A percentile compares a stretch with the other conserved stretches of the same genome.
Conservation (phyloP, 2,113 vertebrate genomes). For the Pteropus alecto region DNA sequence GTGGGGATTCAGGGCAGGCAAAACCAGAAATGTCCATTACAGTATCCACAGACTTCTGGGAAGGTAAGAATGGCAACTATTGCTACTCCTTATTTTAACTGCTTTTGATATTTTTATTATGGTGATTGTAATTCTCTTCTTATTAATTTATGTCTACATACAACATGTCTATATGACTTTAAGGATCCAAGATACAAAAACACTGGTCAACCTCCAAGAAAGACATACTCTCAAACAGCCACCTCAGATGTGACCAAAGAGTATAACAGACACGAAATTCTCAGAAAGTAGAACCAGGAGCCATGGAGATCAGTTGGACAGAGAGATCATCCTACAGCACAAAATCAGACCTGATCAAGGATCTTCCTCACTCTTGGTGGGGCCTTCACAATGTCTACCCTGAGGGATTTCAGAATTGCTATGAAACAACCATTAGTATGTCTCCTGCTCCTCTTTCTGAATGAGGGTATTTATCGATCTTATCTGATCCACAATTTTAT, state of each 20-base stretch:
- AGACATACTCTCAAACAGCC: not conserved
- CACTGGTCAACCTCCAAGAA: not conserved
- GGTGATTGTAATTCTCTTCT: not conserved
- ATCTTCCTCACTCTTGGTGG: not conserved
- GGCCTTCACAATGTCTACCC: not conserved
- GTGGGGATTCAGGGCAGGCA: not conserved
- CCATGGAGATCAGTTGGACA: not conserved
- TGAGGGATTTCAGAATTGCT: not conserved
- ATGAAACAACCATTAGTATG: fast-evolving
- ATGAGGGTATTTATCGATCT: not conserved
- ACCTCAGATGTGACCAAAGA: not conserved
- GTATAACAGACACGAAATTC: not conserved
- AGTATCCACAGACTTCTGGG: not conserved
- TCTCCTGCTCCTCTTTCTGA: not conserved
- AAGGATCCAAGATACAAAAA: not conserved
- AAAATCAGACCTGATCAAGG: not conserved
- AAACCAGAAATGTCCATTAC: not conserved
- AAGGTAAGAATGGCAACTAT: not conserved
- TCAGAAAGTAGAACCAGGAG: not conserved
- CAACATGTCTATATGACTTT: not conserved
- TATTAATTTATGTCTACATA: not conserved
- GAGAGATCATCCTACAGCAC: not conserved
- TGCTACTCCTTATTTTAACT: not conserved
- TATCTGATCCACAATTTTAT: not conserved
- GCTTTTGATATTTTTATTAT: not conserved